A percentile compares a stretch with the other conserved stretches of the same genome.
These are phyloP conservation scores for Talpa occidentalis DNA, from an alignment of 2,113 vertebrate species.

Conservation along the genomic window DNA sequence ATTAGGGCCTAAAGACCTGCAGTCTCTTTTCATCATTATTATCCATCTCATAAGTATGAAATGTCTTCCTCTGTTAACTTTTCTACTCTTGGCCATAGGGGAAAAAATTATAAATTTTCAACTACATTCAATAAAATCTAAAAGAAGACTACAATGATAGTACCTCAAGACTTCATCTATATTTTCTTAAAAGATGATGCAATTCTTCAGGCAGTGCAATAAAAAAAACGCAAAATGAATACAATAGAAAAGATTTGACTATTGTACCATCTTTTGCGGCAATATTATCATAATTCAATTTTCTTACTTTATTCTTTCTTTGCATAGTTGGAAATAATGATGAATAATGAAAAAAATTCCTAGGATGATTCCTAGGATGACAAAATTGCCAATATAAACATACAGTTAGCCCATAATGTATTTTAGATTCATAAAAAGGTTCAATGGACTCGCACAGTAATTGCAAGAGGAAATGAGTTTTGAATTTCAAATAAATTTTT, in stretches of 20 bases:
- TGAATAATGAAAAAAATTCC: background rate
- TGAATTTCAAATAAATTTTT: background rate
- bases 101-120: background rate
- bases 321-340: background rate
- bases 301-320: background rate
- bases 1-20: background rate
- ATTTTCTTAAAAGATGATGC: background rate
- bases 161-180: background rate
- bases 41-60: background rate
- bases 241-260: background rate
- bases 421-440: background rate
- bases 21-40: background rate
- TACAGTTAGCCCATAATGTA: background rate
- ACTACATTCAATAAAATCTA: background rate
- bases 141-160: background rate
- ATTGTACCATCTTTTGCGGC: background rate
- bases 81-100: background rate
- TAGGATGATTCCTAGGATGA: background rate
- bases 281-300: background rate
- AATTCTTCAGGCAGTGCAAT: background rate
- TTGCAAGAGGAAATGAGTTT: background rate
- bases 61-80: background rate
- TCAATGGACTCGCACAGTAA: background rate
- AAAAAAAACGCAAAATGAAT: background rate
- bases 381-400: background rate